Base-by-base conservation (phyloP, 2,797 vertebrate genomes). In the Phrynocephalus vlangalii region DNA sequence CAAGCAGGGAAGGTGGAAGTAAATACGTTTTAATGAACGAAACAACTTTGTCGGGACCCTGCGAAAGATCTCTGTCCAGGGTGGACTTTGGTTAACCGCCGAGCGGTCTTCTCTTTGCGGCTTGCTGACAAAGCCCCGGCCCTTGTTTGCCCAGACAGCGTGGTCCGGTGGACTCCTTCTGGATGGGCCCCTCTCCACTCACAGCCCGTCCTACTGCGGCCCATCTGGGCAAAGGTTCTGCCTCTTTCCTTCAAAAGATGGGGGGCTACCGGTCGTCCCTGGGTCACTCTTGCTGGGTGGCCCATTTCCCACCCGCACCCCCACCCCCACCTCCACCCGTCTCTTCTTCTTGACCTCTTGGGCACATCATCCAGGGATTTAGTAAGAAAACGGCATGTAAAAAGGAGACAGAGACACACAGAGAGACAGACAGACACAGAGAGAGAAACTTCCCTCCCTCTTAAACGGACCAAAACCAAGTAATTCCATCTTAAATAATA, bases 11-110 rank as follows among this genome's bases (percentile, higher is more conserved):
- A 87, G 83, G 85, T 94, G 96, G 95, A 88, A 95, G 96, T 95
- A 87, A 92, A 96, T 94, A 95, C 71, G 95, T 76, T 97, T 97
- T 97, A 97, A 97, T 97, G 95, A 94, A 94, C 94, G 93, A 96
- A 89, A 93, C 94, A 89, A 92, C 95, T 95, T 38, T 94, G 93
- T 88, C 84, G 87, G 94, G 92, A 92, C 94, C 93, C 93, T 87
- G 89, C 4, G 1, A 89, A 92, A 10, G n/a, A 85, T 93, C 92
- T 94, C 93, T 73, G 93, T 60, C 0, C 87, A 7, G 87, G 85
- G 86, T 94, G 93, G 91, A 38, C 20, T 63, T 92, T 94, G 84
- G 24, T 63, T 86, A 72, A 70, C 89, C 18, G 89, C 48, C 20
- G 83, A 81, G 92, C 1, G 3, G 4, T 52, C 38, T 38, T 38